Base-by-base conservation (phyloP, 2,113 vertebrate genomes). In the Sisor rabdophorus region DNA sequence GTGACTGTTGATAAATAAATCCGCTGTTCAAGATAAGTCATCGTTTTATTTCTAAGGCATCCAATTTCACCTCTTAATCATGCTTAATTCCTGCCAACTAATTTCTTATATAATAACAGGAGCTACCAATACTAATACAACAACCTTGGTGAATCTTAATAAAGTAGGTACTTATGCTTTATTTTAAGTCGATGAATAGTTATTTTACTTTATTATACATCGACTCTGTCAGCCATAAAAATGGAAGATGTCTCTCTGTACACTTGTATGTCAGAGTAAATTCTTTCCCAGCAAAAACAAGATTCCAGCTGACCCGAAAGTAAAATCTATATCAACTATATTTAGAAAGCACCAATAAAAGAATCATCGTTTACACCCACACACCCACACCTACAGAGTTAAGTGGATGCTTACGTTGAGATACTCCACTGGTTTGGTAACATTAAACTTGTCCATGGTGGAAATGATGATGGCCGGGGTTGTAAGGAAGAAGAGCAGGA, bases 371-470 rank as follows among this genome's bases (percentile, higher is more conserved):
- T 36, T 6, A 22, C 54, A 56, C 24, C 24, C 55, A 58, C 55
- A 58, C 22, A 58, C 55, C 3, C 11, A 15, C 12, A 58, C 11
- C 1, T 6, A 58, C 2, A 6, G 0, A 4, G 22, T n/a, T 40
- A 10, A 28, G 5, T 4, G 10, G 32, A 54, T 3, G 10, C 95
- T 95, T 91, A 98, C 97, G 1, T 97, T 98, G 70, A 99, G 93
- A 85, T 96, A 97, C 81, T 98, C 96, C 79, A 99, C 96, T 0
- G 97, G 97, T 84, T 98, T 98, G 84, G 97, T 98, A 82, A 99
- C 97, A 15, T 98, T 99, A 88, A 99, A 98, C 91, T 99, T 98
- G 93, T 99, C 97, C 97, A 99, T 99, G 65, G 96, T 99, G 82
- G 94, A 94, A 90, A 99, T 98, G 89, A 99, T 99, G 88, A 99